Conservation (phyloP, 2,797 vertebrate species). For the Enteromius treurensis region DNA sequence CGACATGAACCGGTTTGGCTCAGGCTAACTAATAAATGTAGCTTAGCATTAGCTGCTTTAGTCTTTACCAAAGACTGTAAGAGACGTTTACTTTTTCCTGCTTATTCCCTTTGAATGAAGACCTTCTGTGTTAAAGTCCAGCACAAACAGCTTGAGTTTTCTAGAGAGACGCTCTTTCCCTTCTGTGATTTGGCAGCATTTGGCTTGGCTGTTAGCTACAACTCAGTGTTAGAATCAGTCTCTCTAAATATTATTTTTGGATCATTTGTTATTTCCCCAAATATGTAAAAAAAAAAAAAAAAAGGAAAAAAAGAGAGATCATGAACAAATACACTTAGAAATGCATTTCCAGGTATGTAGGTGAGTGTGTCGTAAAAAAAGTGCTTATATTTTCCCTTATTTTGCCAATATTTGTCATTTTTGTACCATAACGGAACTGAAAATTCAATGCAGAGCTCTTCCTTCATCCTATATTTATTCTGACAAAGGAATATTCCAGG, state of each 20-base stretch:
- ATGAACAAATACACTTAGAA: constrained; percentile 15
- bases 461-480: constrained; percentile 67
- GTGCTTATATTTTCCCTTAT: constrained; percentile 63
- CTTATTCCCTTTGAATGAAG: constrained; percentile 51
- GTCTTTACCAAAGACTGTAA: constrained; percentile 28
- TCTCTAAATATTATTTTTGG: constrained; percentile 23
- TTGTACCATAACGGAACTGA: constrained; percentile 58
- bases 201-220: constrained; percentile 16
- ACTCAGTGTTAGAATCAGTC: constrained; percentile 29
- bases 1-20: constrained; percentile 40
- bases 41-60: constrained; percentile 45
- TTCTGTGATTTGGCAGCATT: constrained; percentile 51
- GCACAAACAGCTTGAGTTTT: neutral
- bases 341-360: constrained; percentile 51
- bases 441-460: constrained; percentile 67
- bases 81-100: constrained; percentile 62
- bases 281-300: neutral
- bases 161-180: constrained; percentile 37
- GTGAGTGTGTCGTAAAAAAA: constrained; percentile 61
- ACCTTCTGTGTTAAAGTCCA: constrained; percentile 32
- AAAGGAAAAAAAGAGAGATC: neutral
- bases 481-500: constrained; percentile 29
- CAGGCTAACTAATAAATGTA: constrained; percentile 39
- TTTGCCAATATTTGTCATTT: constrained; percentile 21
- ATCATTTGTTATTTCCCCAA: constrained; percentile 26